Percentiles rank a stretch among this genome's conserved stretches.
These are phyloP conservation scores for Ephydatia muelleri DNA, from an alignment of 37 sponge, comb jelly and placozoan genomes.

Conservation along the genomic window DNA sequence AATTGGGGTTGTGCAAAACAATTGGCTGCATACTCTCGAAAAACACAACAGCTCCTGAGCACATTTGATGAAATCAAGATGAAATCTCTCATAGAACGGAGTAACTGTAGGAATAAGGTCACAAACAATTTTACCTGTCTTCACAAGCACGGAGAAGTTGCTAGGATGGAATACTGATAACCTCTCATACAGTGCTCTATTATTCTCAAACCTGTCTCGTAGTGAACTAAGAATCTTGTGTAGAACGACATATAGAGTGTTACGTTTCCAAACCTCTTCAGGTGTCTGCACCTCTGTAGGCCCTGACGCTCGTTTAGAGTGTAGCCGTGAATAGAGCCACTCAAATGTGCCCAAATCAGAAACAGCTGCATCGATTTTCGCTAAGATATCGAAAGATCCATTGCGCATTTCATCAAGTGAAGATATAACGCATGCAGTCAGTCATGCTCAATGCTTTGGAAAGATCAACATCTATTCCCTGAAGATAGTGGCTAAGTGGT, in stretches of 20 bases:
- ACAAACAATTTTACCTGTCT: neutral
- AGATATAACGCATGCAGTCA: neutral
- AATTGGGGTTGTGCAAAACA: neutral
- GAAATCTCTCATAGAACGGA: neutral
- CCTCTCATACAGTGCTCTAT: neutral
- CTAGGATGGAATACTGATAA: neutral
- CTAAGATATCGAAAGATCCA: slow-evolving; percentile 1
- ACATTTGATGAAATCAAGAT: neutral
- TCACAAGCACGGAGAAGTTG: too few species aligned
- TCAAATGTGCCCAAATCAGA: slow-evolving; percentile 1
- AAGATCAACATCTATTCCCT: neutral
- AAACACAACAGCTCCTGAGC: neutral
- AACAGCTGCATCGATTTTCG: neutral
- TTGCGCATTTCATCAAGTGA: neutral
- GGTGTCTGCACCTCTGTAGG: neutral
- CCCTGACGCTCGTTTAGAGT: neutral
- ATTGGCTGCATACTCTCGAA: neutral
- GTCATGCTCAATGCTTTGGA: neutral
- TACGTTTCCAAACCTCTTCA: neutral
- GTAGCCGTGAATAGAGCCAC: neutral
- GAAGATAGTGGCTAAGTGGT: neutral
- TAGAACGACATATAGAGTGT: neutral
- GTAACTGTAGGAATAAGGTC: neutral
- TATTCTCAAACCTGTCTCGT: neutral
- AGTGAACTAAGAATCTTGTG: neutral